These are phyloP conservation scores for Dasysyrphus tricinctus DNA, from an alignment of 2,888 invertebrate species.

Conservation along the genomic window DNA sequence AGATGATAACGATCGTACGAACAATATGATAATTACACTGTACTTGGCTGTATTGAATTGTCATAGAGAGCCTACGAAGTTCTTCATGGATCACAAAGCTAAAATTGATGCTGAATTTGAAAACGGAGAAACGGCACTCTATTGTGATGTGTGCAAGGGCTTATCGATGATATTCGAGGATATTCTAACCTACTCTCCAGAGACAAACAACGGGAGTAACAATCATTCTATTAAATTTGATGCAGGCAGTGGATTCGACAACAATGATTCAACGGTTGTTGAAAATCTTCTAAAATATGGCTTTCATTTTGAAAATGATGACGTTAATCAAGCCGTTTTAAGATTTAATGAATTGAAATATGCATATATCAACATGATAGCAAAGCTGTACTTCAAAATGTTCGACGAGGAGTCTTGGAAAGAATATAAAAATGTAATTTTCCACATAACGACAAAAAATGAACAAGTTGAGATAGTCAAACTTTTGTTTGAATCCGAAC, in stretches of 20 bases:
- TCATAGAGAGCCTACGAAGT: neutral
- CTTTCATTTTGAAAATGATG: no score
- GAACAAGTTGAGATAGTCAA: neutral
- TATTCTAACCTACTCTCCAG: neutral
- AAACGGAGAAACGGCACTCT: neutral
- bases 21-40: neutral
- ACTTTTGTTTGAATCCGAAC: neutral
- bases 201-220: neutral
- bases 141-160: neutral
- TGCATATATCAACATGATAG: no score
- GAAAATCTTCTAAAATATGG: neutral
- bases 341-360: neutral
- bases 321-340: no score
- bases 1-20: neutral
- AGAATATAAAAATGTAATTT: neutral
- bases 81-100: neutral
- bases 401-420: neutral
- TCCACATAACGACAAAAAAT: no score
- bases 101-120: neutral
- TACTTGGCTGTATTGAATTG: no score
- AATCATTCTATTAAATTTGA: no score
- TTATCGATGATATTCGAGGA: no score
- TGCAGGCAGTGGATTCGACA: no score
- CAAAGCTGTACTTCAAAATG: no score
- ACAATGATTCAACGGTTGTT: neutral